Evolutionary conservation across 2,888 invertebrate genomes (phyloP).

Genomic region (Trichopoda pennipes): DNA sequence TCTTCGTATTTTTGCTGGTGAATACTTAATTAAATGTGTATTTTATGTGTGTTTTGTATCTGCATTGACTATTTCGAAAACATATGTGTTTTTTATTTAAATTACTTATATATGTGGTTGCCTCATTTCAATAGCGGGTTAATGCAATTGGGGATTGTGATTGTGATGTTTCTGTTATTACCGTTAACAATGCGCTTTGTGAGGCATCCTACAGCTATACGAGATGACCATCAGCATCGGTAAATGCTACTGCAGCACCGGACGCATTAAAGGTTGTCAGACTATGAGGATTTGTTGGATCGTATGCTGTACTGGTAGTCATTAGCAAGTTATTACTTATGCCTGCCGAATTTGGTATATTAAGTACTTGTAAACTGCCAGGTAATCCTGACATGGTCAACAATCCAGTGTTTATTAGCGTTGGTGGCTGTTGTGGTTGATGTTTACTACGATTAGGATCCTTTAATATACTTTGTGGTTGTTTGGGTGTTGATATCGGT

Average conservation of each 20-base stretch:
- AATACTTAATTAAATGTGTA: constrained; percentile 22
- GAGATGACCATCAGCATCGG: constrained; percentile 81
- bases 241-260: constrained; percentile 78
- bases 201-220: constrained; percentile 80
- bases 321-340: constrained; percentile 78
- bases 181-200: constrained; percentile 61
- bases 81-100: neutral
- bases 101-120: constrained; percentile 34
- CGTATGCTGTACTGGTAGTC: constrained; percentile 77
- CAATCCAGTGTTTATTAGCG: constrained; percentile 78
- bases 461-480: constrained; percentile 85
- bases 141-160: constrained; percentile 35
- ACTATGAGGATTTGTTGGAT: constrained; percentile 77
- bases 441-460: constrained; percentile 85
- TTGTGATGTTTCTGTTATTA: constrained; percentile 57
- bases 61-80: constrained; percentile 49
- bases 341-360: constrained; percentile 82
- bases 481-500: constrained; percentile 80
- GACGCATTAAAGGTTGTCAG: constrained; percentile 79
- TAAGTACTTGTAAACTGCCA: constrained; percentile 83
- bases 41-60: constrained; percentile 12
- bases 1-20: constrained; percentile 10
- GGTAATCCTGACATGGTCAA: constrained; percentile 75
- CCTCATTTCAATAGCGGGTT: constrained; percentile 73
- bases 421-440: constrained; percentile 82